Evolutionary conservation across 1,140 invertebrate genomes (phyloP), one percentile per base, ranked within the genome.

Genomic region (Geopemphigus sp.): DNA sequence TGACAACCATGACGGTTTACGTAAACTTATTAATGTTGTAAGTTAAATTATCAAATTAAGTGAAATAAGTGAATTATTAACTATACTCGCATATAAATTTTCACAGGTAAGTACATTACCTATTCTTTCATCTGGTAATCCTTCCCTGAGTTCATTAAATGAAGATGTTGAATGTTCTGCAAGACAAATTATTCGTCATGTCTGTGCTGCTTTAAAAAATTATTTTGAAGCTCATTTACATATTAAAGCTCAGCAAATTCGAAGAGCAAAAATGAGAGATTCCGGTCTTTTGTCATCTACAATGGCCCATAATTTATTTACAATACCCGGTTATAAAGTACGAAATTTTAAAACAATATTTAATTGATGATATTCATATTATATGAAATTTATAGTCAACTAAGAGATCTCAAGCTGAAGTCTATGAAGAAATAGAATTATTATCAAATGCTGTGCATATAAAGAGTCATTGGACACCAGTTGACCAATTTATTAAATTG

Each of bases 161-260:
- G 95, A 97, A 83, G 95, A 97, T 85, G 92, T 95, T 84, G 92
- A 95, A 81, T 95, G 93, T 85, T 92, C 95, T 3, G 94, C 94
- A n/a, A 85, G 95, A n/a, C 96, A 98, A 87, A 94, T 95, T 68
- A 94, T 97, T 1, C 87, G 95, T 15, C 95, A 98, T 85, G 96
- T 98, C 4, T 95, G 94, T 83, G 91, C 94, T 10, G 94, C 96
- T 4, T 87, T 98, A 1, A 94, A 96, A 84, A 89, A 92, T 81
- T 98, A 98, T 83, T 92, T 96, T 85, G 96, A 98, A 85, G 92
- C 94, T 3, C 97, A 98, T 86, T 86, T 98, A 50, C 90, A 92
- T 82, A 88, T 93, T 56, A 94, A 95, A 84, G 92, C 92, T 15
- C 94, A 95, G 81, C 91, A 93, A 81, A 87, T 97, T 1, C 89